A percentile compares a stretch with the other conserved stretches of the same genome.
Evolutionary conservation across 2,888 invertebrate genomes (phyloP).

Genomic region (Lasioglossum leucozonium): DNA sequence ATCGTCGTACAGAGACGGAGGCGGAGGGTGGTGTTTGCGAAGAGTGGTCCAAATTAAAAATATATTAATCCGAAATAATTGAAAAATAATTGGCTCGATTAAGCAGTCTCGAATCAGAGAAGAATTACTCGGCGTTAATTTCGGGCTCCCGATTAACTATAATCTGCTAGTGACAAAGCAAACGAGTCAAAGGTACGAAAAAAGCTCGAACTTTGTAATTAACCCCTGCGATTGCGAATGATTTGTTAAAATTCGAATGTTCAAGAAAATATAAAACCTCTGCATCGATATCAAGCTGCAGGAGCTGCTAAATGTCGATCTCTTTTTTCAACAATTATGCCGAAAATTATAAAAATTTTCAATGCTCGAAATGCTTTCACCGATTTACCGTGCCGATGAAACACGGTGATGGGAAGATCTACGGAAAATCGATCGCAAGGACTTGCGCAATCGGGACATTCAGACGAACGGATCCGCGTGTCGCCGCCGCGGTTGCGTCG

Average conservation of each 20-base stretch:
- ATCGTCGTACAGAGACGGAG: not conserved
- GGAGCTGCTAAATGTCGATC: too few species aligned
- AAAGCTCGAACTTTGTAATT: not conserved
- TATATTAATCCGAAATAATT: conserved; percentile 8
- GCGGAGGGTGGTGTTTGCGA: not conserved
- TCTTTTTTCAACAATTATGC: too few species aligned
- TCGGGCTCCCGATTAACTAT: not conserved
- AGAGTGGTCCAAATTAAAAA: not conserved
- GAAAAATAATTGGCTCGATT: not conserved
- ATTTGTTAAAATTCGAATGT: too few species aligned
- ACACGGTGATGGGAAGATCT: too few species aligned
- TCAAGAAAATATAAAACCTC: too few species aligned
- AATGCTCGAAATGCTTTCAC: too few species aligned
- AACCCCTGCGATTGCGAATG: not conserved
- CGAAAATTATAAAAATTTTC: too few species aligned
- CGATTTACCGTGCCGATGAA: too few species aligned
- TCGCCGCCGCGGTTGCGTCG: not conserved
- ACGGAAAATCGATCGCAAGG: not conserved
- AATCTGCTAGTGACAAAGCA: not conserved
- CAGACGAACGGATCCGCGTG: not conserved
- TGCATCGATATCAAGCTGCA: too few species aligned
- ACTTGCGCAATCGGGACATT: not conserved
- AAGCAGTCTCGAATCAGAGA: not conserved
- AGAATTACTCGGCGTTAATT: not conserved
- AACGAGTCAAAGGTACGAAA: not conserved